Percentiles rank a stretch among this genome's conserved stretches.
phyloP scores from a whole-genome alignment of 2,113 vertebrate genomes.

The Alethe diademata region DNA sequence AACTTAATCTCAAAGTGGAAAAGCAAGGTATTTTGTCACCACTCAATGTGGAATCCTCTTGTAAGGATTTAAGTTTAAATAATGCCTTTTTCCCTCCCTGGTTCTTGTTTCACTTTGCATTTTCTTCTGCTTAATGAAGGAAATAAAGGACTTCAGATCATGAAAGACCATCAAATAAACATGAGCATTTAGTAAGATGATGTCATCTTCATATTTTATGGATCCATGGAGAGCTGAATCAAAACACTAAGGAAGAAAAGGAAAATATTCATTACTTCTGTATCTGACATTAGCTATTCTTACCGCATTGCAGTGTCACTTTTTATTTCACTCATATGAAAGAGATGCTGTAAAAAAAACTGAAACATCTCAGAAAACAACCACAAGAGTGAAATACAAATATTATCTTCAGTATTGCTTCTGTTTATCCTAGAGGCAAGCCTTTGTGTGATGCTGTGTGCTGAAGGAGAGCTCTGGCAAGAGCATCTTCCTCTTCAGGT shows the following conservation, averaged over 20 bases:
- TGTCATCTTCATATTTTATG: neutral
- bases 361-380: neutral
- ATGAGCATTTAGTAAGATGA: neutral
- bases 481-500: neutral
- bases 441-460: neutral
- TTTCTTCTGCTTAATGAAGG: neutral
- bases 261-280: neutral
- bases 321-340: neutral
- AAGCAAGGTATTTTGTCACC: neutral
- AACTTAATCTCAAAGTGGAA: neutral
- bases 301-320: neutral
- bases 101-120: neutral
- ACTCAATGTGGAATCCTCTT: neutral
- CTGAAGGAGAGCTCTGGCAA: neutral
- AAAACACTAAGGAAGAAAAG: neutral
- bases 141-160: neutral
- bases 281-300: neutral
- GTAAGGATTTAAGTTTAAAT: neutral
- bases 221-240: neutral
- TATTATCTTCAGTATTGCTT: neutral
- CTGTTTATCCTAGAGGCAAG: neutral
- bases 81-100: rapidly evolving
- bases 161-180: slow-evolving; percentile 5
- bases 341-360: neutral
- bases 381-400: neutral